Evolutionary conservation across 1,140 invertebrate species (phyloP), one percentile per base, ranked within the genome.

Genomic region (Ceratina japonica): DNA sequence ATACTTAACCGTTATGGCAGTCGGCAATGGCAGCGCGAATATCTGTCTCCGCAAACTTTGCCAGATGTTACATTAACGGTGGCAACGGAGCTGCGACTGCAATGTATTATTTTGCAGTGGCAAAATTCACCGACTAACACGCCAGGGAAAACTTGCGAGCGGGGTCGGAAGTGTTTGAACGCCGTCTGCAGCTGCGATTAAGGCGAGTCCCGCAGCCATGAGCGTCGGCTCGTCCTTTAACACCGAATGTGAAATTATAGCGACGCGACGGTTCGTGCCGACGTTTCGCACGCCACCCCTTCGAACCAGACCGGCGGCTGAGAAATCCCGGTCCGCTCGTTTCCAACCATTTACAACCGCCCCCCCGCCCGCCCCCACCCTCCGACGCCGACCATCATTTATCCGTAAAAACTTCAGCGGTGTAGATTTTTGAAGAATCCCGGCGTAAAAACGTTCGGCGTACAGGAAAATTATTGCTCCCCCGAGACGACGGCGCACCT

Each of bases 181-280:
- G 75, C 75, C 75, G 75, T 71, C 66, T 77, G 75, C 66, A 77
- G 66, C 75, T 62, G 66, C 75, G 75, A 77, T 77, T 77, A 77
- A 77, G 75, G 44, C 66, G 68, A n/a, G 56, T 61, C 22, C 52
- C 2, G 7, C 27, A 51, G 61, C 63, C 20, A 65, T 49, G 37
- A 24, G 49, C n/a, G 8, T 44, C 1, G 31, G 44, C 20, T 71
- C 75, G 58, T 71, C 75, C 58, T 44, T 77, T 71, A 71, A 62
- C 75, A 71, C 15, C 58, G 75, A 71, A 77, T 54, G 66, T 52
- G 68, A 71, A 77, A 71, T 77, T 77, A 71, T 62, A 52, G n/a
- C 44, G 44, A 61, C 52, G 8, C 37, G 37, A 44, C 37, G 37
- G 51, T 44, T 27, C 59, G 20, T 58, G 59, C 1, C 44, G 20